These are phyloP conservation scores for Nomada goodeniana DNA, from an alignment of 2,888 invertebrate species.

Conservation along the genomic window DNA sequence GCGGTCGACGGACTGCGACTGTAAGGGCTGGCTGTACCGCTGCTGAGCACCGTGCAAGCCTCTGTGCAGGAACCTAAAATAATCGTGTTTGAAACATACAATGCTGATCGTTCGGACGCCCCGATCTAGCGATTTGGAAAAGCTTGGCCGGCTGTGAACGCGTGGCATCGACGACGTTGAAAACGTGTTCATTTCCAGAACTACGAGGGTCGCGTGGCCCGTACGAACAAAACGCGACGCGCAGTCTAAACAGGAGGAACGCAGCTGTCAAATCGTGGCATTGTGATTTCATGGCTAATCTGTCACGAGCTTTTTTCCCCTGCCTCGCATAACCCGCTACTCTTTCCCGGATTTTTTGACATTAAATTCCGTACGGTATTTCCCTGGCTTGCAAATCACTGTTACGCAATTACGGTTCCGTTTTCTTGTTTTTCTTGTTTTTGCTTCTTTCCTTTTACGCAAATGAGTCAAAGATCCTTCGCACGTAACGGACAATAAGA, in stretches of 20 bases:
- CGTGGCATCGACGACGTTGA: background rate
- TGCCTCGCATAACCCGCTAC: slow-evolving; percentile 25
- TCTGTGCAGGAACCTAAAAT: slow-evolving; percentile 85
- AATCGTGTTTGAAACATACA: slow-evolving; percentile 4
- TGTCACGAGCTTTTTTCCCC: slow-evolving; percentile 50
- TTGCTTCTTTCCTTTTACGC: no score
- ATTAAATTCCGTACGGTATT: slow-evolving; percentile 20
- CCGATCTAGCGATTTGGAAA: no score
- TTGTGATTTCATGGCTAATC: slow-evolving; percentile 70
- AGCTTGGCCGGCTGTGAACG: no score
- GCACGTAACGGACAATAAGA: background rate
- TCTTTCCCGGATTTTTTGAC: slow-evolving; percentile 11
- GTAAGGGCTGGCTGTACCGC: slow-evolving; percentile 87
- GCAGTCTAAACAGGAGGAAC: slow-evolving; percentile 49
- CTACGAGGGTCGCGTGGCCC: slow-evolving; percentile 25
- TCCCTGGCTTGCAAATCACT: slow-evolving; percentile 28
- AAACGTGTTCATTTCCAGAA: slow-evolving; percentile 17
- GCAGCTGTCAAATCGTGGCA: slow-evolving; percentile 71
- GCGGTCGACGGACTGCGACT: slow-evolving; percentile 84
- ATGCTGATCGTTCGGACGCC: no score
- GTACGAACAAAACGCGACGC: slow-evolving; percentile 25
- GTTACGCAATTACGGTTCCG: slow-evolving; percentile 29
- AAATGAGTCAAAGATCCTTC: background rate
- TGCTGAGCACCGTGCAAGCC: slow-evolving; percentile 88
- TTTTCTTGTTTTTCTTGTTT: background rate